phyloP scores from a whole-genome alignment of 2,113 vertebrate genomes.

The Prionailurus viverrinus region DNA sequence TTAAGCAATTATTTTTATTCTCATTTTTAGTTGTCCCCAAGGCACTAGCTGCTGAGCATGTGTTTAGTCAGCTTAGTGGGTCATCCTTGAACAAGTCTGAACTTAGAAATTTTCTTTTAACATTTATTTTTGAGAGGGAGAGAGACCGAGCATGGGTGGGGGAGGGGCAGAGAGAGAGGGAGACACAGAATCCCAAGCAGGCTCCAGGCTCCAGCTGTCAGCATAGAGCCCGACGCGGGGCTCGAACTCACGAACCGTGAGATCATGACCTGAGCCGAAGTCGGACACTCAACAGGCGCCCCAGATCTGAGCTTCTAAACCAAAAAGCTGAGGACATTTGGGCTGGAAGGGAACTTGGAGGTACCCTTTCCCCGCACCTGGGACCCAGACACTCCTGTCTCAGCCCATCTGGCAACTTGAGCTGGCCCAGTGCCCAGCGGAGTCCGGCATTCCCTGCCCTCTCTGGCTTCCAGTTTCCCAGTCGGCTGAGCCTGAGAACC shows the following conservation, averaged over 20 bases:
- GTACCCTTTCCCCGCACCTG: background rate
- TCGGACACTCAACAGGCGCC: no score
- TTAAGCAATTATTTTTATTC: constrained; percentile 55
- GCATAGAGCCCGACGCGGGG: no score
- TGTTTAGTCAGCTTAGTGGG: background rate
- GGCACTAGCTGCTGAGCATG: background rate
- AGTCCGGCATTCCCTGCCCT: background rate
- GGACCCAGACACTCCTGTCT: fast-evolving
- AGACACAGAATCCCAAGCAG: no score
- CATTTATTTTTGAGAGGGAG: no score
- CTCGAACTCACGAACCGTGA: no score
- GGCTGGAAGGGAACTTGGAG: background rate
- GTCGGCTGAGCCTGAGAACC: background rate
- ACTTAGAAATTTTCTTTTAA: background rate
- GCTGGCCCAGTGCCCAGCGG: background rate
- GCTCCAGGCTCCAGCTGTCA: no score
- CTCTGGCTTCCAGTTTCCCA: background rate
- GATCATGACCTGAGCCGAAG: no score
- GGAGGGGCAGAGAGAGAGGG: no score
- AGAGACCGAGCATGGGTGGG: no score
- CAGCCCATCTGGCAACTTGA: background rate
- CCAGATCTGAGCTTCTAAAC: background rate
- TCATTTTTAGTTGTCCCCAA: background rate
- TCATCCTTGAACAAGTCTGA: background rate
- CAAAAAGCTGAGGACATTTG: background rate